Evolutionary conservation across 2,888 invertebrate genomes (phyloP).

Genomic region (Operophtera brumata): DNA sequence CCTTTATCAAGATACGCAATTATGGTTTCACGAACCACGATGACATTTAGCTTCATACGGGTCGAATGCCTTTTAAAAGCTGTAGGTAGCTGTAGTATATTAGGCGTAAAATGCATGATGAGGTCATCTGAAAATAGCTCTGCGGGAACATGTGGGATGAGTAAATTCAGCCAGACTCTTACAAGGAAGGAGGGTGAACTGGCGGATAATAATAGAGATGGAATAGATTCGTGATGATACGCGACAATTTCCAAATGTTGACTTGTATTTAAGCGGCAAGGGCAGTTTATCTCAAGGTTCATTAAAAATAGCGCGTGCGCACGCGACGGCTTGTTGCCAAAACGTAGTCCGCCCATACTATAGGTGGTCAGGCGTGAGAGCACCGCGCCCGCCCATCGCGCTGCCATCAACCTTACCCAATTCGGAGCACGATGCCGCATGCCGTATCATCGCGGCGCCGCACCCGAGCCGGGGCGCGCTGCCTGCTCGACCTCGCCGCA

Average conservation of each 20-base stretch:
- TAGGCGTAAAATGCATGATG: conserved; percentile 56
- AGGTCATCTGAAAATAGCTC: conserved; percentile 62
- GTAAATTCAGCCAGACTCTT: conserved; percentile 40
- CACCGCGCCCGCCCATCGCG: conserved; percentile 47
- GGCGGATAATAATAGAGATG: conserved; percentile 47
- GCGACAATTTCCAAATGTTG: conserved; percentile 48
- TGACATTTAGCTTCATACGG: conserved; percentile 60
- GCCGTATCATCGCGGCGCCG: conserved; percentile 1
- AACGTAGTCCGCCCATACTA: conserved; percentile 70
- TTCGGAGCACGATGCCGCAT: conserved; percentile 48
- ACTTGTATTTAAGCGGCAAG: conserved; percentile 65
- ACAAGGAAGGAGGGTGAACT: conserved; percentile 47
- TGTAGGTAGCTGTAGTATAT: conserved; percentile 46
- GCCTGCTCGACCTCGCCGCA: conserved; percentile 6
- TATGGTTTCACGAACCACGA: conserved; percentile 40
- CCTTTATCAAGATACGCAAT: conserved; percentile 38
- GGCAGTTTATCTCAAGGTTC: conserved; percentile 78
- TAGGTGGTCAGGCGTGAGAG: conserved; percentile 48
- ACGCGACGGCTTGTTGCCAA: conserved; percentile 70
- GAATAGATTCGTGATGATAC: conserved; percentile 45
- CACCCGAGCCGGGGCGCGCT: too few relatives aligned
- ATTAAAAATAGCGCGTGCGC: conserved; percentile 68
- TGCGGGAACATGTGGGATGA: conserved; percentile 48
- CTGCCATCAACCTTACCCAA: conserved; percentile 55
- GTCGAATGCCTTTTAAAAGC: conserved; percentile 52